Evolutionary conservation across 2,888 invertebrate genomes (phyloP), one percentile per base, ranked within the genome.

Genomic region (Macaria liturata): DNA sequence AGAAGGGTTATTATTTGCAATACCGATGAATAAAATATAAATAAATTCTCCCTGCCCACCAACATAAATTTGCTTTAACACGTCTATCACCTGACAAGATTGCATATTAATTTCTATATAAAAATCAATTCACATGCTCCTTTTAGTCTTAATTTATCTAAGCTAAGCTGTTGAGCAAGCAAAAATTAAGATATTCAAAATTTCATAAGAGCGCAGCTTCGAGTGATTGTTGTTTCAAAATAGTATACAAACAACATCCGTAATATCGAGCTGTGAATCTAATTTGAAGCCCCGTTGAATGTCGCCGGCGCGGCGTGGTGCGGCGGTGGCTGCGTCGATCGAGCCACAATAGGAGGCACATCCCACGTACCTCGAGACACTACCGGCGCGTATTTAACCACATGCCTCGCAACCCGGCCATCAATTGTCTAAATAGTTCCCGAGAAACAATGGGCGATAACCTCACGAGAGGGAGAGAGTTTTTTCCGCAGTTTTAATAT

Each of bases 221-320:
- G 69, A 71, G 73, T 78, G 72, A 81, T 78, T 76, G 78, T 76
- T 76, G 82, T 84, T 86, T 80, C 80, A 80, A 86, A 86, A 81
- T 68, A 76, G 71, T 77, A 82, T 79, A 74, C 74, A 77, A 81
- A 78, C 72, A 77, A 75, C 72, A 78, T 80, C 75, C 73, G 75
- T 75, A 70, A 74, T 70, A 77, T 78, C 73, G 70, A 70, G 72
- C 75, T 72, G 73, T 74, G 75, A 80, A 83, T 81, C 76, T 76
- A 73, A 80, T 85, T 86, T 83, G 72, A 67, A 83, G 84, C 87
- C 86, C 76, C 75, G 74, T 84, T 85, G 84, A 85, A 86, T 86
- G 86, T 84, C 84, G 74, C 76, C 70, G 75, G 76, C 78, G 80
- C 70, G 75, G 76, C 78, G 80, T 69, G 75, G 76, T 78, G 80